phyloP scores from a whole-genome alignment of 2,888 invertebrate genomes.

The Syrista parreyssii region DNA sequence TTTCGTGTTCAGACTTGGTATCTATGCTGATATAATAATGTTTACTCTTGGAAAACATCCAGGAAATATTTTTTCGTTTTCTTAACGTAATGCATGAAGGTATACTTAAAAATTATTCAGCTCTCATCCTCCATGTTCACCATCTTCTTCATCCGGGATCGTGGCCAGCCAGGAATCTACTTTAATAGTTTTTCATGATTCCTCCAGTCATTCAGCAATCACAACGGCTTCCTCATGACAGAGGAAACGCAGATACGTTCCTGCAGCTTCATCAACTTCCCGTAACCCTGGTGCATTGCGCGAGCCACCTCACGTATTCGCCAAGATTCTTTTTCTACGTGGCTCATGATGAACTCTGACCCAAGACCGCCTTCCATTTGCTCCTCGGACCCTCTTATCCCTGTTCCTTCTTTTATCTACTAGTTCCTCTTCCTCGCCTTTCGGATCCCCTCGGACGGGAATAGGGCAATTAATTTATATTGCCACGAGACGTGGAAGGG shows the following conservation, averaged over 20 bases:
- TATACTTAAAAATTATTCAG: background rate
- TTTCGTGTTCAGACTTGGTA: background rate
- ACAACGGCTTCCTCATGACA: background rate
- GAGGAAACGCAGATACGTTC: background rate
- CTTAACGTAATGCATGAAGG: too few species aligned
- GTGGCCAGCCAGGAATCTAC: background rate
- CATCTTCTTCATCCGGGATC: background rate
- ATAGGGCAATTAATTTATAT: conserved; percentile 5
- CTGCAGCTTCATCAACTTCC: background rate
- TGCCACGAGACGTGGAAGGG: background rate
- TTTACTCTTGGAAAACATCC: background rate
- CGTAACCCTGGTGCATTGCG: conserved; percentile 2
- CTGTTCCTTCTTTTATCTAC: background rate
- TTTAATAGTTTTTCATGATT: background rate
- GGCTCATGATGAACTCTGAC: background rate
- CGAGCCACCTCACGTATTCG: conserved; percentile 8
- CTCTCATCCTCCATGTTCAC: background rate
- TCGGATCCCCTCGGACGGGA: background rate
- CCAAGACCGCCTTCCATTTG: background rate
- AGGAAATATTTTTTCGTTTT: background rate
- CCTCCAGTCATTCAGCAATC: background rate
- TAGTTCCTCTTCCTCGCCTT: background rate
- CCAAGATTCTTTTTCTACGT: conserved; percentile 9
- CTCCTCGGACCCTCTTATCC: background rate
- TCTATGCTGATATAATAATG: background rate